Percentiles rank a stretch among this genome's conserved stretches.
Conservation (phyloP, 1,140 invertebrate species). For the Aphelinus certus region DNA sequence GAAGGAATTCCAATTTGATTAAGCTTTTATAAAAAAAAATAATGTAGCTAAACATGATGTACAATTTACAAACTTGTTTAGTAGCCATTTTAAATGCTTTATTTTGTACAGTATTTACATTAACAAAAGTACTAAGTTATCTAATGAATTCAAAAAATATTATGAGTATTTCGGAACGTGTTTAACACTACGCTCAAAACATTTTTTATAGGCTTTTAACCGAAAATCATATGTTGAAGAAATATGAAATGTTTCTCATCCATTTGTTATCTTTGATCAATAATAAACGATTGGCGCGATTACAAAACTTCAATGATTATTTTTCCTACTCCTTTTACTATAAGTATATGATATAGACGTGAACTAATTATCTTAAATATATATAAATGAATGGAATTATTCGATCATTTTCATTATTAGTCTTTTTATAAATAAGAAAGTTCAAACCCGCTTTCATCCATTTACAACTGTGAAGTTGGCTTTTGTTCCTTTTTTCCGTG, state of each 20-base stretch:
- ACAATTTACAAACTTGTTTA: slow-evolving; percentile 4
- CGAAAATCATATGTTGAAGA: not conserved
- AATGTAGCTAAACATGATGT: not conserved
- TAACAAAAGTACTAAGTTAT: slow-evolving; percentile 3
- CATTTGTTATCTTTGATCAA: slow-evolving; percentile 20
- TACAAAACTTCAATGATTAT: not conserved
- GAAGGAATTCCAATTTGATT: slow-evolving; percentile 5
- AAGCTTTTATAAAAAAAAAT: slow-evolving; percentile 21
- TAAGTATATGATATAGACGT: not conserved
- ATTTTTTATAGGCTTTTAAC: slow-evolving; percentile 27
- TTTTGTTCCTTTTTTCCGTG: too few species aligned
- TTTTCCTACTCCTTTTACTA: too few species aligned
- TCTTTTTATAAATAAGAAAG: too few species aligned
- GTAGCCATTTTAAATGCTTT: slow-evolving; percentile 13
- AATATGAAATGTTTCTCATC: not conserved
- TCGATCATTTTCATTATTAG: too few species aligned
- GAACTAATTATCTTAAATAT: too few species aligned
- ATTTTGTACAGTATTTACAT: slow-evolving; percentile 31
- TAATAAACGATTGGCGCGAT: slow-evolving; percentile 20
- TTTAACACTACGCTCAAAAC: slow-evolving; percentile 15
- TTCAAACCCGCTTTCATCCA: too few species aligned
- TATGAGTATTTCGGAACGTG: not conserved
- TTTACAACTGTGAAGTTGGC: too few species aligned
- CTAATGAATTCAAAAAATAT: not conserved
- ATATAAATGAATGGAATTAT: too few species aligned